Evolutionary conservation across 2,888 invertebrate genomes (phyloP), one percentile per base, ranked within the genome.

Genomic region (Apodemia zela): DNA sequence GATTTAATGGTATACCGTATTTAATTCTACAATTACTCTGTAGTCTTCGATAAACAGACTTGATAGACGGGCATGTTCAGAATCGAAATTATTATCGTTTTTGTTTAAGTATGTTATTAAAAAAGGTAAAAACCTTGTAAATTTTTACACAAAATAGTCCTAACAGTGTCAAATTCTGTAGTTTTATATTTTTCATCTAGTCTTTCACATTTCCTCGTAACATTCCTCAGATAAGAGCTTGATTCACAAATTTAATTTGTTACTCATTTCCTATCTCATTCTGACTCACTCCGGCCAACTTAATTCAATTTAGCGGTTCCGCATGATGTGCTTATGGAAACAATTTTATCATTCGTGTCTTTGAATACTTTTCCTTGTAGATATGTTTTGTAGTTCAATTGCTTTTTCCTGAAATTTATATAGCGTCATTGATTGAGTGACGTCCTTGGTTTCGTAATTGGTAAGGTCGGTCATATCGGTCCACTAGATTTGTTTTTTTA

Each of bases 221-320:
- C 17, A 33, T 60, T 63, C 64, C 63, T 68, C 69, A 74, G 85
- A 85, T 87, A 86, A 82, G 72, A 69, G 75, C 70, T 82, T 84
- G 80, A 82, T 80, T 84, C 85, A 82, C 77, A 68, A 76, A 77
- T 77, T 77, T 72, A 75, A 74, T 72, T 69, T 64, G 77, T 85
- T 81, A 80, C 75, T 85, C 83, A 86, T 73, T 73, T 86, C 84
- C 83, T 80, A 63, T 65, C 67, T 68, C 60, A 49, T 57, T 63
- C 67, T 59, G 59, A 59, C 18, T 59, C 59, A 59, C 42, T 65
- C 61, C 65, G 63, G 66, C 25, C 25, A 21, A 54, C 54, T 54
- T 54, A 54, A 54, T 54, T 54, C 54, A 25, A 54, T 54, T 54
- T 54, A 15, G 42, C 42, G 6, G 54, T 54, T 54, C 54, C 54